Conservation (phyloP, 2,888 invertebrate genomes). For the Dynastes maya region DNA sequence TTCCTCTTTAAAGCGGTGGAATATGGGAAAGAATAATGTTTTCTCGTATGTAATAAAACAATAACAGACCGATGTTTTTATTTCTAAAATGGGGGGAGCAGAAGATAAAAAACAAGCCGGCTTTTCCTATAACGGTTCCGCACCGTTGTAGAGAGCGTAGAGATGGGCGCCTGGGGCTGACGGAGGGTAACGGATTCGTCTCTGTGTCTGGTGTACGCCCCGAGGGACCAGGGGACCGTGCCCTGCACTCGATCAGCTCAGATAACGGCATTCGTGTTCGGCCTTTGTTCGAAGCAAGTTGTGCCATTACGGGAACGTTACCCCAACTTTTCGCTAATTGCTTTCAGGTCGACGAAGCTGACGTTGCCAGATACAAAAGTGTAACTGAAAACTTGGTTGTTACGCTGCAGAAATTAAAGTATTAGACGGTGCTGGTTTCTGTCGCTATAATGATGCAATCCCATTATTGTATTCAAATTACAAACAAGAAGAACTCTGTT, state of each 20-base stretch:
- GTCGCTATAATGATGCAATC: too few species aligned
- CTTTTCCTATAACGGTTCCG: conserved; percentile 22
- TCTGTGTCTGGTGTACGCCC: conserved; percentile 57
- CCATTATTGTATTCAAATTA: too few species aligned
- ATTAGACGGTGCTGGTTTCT: too few species aligned
- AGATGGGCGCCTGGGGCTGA: conserved; percentile 55
- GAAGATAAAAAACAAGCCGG: conserved; percentile 42
- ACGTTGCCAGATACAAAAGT: conserved; percentile 47
- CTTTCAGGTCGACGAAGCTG: conserved; percentile 60
- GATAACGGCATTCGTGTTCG: conserved; percentile 66
- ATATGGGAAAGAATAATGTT: conserved; percentile 59
- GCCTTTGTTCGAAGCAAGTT: conserved; percentile 64
- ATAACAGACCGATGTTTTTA: conserved; percentile 58
- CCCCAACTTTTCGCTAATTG: conserved; percentile 64
- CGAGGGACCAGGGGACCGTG: conserved; percentile 58
- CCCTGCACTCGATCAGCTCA: conserved; percentile 65
- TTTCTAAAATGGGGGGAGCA: conserved; percentile 52
- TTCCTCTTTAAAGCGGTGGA: conserved; percentile 54
- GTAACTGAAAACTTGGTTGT: conserved; percentile 43
- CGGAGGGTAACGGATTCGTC: conserved; percentile 58
- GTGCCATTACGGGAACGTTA: conserved; percentile 61
- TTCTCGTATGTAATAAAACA: conserved; percentile 52
- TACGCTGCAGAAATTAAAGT: background rate
- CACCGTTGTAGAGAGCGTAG: background rate
- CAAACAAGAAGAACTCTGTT: too few species aligned